These are phyloP conservation scores for Papilio polyxenes DNA, from an alignment of 1,140 invertebrate species.

Conservation along the genomic window DNA sequence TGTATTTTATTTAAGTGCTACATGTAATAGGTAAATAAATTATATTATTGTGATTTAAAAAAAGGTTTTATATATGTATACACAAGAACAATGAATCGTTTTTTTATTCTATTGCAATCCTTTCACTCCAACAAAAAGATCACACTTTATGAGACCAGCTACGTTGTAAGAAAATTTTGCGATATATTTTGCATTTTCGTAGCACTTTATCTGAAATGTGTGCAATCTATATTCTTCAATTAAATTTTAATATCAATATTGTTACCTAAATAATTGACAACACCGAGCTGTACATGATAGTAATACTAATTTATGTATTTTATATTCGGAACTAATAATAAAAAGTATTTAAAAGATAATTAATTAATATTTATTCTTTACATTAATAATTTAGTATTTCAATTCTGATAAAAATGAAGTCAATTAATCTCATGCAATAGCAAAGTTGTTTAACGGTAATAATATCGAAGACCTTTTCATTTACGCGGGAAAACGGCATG, in stretches of 20 bases:
- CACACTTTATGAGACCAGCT: too few relatives aligned
- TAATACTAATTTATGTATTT: background rate
- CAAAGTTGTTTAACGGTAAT: background rate
- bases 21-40: constrained; percentile 7
- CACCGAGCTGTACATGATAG: background rate
- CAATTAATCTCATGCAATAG: background rate
- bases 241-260: background rate
- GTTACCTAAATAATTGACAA: background rate
- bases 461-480: background rate
- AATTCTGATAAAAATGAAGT: background rate
- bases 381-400: background rate
- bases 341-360: background rate
- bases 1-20: background rate
- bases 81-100: background rate
- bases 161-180: too few relatives aligned
- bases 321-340: background rate
- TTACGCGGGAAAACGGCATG: constrained; percentile 36
- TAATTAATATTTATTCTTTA: background rate
- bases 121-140: too few relatives aligned
- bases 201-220: too few relatives aligned
- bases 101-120: background rate
- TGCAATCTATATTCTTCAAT: too few relatives aligned
- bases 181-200: too few relatives aligned
- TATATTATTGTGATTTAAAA: background rate
- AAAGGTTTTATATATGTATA: background rate